Conservation (phyloP, 2,797 vertebrate species). For the Anabas testudineus region DNA sequence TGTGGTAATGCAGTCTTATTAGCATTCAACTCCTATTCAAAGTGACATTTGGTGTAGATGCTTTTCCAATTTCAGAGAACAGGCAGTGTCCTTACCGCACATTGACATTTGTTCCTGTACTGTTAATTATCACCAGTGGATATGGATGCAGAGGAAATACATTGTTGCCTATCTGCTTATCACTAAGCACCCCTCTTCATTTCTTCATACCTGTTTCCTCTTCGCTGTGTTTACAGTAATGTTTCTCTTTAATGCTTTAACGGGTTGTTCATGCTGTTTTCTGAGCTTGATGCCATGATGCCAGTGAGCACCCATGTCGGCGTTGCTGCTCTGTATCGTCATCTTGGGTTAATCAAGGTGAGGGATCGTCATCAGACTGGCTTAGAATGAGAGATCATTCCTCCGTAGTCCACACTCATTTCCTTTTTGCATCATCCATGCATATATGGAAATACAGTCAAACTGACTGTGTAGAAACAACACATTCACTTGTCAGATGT, state of each 20-base stretch:
- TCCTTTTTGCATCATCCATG: neutral
- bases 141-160: slow-evolving; percentile 9
- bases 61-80: slow-evolving; percentile 13
- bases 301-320: slow-evolving; percentile 28
- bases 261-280: slow-evolving; percentile 6
- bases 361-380: slow-evolving; percentile 46
- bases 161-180: neutral
- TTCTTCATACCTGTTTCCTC: neutral
- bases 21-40: slow-evolving; percentile 18
- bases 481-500: neutral
- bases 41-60: slow-evolving; percentile 8
- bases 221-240: neutral
- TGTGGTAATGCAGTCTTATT: slow-evolving; percentile 3
- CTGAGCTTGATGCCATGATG: neutral
- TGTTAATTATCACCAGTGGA: slow-evolving; percentile 26
- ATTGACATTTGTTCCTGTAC: neutral
- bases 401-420: slow-evolving; percentile 21
- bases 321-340: too few species aligned
- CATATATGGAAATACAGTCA: slow-evolving; percentile 16
- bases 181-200: neutral
- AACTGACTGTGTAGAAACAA: slow-evolving; percentile 1
- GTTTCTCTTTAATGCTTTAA: slow-evolving; percentile 14
- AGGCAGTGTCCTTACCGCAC: neutral
- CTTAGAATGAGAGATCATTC: slow-evolving; percentile 49
- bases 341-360: slow-evolving; percentile 61